A percentile compares a stretch with the other conserved stretches of the same genome.
Evolutionary conservation across 2,888 invertebrate genomes (phyloP).

Genomic region (Isotomurus palustris): DNA sequence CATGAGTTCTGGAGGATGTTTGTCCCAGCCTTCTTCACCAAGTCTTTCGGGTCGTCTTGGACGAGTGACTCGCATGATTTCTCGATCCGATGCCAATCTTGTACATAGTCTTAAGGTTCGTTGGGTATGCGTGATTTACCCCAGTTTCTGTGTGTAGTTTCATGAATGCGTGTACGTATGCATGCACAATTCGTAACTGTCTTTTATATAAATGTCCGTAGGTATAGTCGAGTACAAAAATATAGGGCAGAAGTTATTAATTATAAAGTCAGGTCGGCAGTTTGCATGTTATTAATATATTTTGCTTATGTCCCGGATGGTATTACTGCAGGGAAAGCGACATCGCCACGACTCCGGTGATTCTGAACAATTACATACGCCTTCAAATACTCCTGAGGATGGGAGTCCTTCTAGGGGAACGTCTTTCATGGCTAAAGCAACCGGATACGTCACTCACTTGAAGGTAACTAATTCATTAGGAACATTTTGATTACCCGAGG

Average conservation of each 20-base stretch:
- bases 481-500: not conserved
- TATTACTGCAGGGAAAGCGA: constrained; percentile 35
- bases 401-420: constrained; percentile 37
- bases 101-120: constrained; percentile 24
- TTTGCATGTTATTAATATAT: no score
- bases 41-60: constrained; percentile 39
- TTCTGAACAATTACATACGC: constrained; percentile 17
- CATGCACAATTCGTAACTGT: not conserved
- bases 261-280: no score
- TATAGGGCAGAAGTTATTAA: no score
- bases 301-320: no score
- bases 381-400: constrained; percentile 33
- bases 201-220: no score
- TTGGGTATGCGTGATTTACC: constrained; percentile 7
- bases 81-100: constrained; percentile 45
- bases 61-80: constrained; percentile 40
- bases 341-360: constrained; percentile 41
- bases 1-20: constrained; percentile 14
- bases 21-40: constrained; percentile 36
- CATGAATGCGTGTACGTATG: not conserved
- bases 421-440: constrained; percentile 41
- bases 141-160: not conserved
- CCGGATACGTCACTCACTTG: constrained; percentile 45
- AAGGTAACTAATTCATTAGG: no score
- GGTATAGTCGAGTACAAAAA: no score